Percentiles rank a stretch among this genome's conserved stretches.
Evolutionary conservation across 2,888 invertebrate species (phyloP).

Genomic region (Caenorhabditis imperialis): DNA sequence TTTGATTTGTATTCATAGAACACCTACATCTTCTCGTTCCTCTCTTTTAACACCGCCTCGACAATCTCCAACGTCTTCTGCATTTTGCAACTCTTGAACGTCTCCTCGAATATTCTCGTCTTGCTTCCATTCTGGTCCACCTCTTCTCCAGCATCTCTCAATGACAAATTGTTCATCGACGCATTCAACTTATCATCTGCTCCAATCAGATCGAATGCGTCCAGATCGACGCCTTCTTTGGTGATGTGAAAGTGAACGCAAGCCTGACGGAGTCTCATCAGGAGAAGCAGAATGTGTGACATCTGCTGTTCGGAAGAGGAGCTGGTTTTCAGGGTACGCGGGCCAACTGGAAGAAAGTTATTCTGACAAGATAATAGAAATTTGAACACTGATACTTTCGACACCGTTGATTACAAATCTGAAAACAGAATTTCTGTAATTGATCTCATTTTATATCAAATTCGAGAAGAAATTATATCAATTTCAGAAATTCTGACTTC

Average conservation of each 20-base stretch:
- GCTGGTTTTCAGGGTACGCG: constrained; percentile 33
- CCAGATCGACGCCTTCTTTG: constrained; percentile 79
- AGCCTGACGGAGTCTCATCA: constrained; percentile 89
- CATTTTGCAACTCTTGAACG: constrained; percentile 44
- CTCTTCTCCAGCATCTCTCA: constrained; percentile 46
- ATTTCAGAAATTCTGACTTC: too few species aligned
- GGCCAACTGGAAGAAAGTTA: constrained; percentile 56
- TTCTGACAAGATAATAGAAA: not conserved
- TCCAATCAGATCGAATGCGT: constrained; percentile 69
- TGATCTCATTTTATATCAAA: too few species aligned
- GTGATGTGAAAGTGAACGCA: constrained; percentile 93
- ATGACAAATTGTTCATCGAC: constrained; percentile 61
- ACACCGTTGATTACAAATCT: too few species aligned
- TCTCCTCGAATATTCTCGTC: constrained; percentile 56
- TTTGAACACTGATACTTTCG: not conserved
- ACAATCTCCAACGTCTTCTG: constrained; percentile 53
- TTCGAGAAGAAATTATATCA: too few species aligned
- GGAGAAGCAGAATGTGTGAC: constrained; percentile 83
- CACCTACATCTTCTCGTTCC: constrained; percentile 55
- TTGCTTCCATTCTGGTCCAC: not conserved
- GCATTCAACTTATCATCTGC: constrained; percentile 48
- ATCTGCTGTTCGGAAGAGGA: constrained; percentile 60
- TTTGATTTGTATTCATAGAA: too few species aligned
- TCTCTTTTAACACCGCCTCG: constrained; percentile 47
- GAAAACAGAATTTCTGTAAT: too few species aligned